Conservation (phyloP, 1,140 invertebrate genomes). For the Papilio aristodemus region DNA sequence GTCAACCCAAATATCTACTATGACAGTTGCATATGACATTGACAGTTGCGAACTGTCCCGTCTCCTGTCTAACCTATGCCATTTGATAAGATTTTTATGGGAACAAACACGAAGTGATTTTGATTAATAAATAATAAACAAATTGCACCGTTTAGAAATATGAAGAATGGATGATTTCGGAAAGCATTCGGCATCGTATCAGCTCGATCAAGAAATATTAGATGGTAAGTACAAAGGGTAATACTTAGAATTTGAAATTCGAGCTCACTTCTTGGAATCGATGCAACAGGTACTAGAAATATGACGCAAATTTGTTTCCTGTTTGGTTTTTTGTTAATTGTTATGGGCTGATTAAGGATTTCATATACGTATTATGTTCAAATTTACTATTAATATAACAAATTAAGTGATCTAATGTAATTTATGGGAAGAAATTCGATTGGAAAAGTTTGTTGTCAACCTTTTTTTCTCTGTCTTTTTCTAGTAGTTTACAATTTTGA, state of each 20-base stretch:
- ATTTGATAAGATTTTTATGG: slow-evolving; percentile 37
- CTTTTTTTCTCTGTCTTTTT: no score
- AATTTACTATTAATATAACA: neutral
- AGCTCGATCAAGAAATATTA: slow-evolving; percentile 73
- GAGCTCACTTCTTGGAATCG: slow-evolving; percentile 61
- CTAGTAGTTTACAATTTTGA: no score
- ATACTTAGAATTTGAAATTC: slow-evolving; percentile 52
- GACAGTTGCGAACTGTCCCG: slow-evolving; percentile 37
- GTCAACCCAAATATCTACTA: no score
- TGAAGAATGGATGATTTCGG: slow-evolving; percentile 78
- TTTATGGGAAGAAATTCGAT: neutral
- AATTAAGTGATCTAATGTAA: slow-evolving; percentile 20
- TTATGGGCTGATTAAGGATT: slow-evolving; percentile 1
- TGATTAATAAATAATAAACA: slow-evolving; percentile 48
- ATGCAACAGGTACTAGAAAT: slow-evolving; percentile 64
- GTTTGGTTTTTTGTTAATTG: slow-evolving; percentile 21
- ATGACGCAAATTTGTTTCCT: slow-evolving; percentile 54
- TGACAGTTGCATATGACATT: slow-evolving; percentile 40
- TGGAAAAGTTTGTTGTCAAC: neutral
- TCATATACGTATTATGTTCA: neutral
- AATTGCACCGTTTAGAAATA: slow-evolving; percentile 60
- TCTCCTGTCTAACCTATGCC: slow-evolving; percentile 51
- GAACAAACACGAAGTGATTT: slow-evolving; percentile 48
- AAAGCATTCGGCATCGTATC: slow-evolving; percentile 69
- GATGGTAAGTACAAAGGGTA: slow-evolving; percentile 55